Base-by-base conservation (phyloP, 2,113 vertebrate genomes). In the Coptodon rendalli region DNA sequence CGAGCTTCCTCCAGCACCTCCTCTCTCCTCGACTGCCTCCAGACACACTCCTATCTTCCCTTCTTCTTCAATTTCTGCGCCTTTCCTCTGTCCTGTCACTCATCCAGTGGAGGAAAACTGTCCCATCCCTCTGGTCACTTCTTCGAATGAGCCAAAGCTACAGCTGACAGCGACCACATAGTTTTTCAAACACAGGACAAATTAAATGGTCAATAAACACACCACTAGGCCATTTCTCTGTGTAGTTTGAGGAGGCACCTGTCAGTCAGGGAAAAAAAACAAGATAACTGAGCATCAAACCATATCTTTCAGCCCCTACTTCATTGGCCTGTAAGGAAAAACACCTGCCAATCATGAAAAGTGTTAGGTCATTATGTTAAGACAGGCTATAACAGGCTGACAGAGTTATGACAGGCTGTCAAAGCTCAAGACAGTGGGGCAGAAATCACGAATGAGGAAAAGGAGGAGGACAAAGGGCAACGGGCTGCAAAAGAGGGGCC, bases 291-390 rank as follows among this genome's bases (percentile, higher is more conserved):
- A 73, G 86, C 89, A 89, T 83, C 68, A 89, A 89, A 87, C 53
- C 66, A 68, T 29, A 63, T 90, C 81, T 87, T 52, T 27, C 43
- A 73, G n/a, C 82, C 22, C 10, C 54, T 84, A 85, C 89, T 91
- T 93, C 76, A 91, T 79, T 93, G 90, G 90, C 54, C 81, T 71
- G 56, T 90, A 68, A 89, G 87, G 87, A 89, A 94, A 93, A 94
- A 89, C 82, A 91, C 78, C 90, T 95, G 95, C 87, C 96, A 96
- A 89, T 96, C 95, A 96, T 80, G 83, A 87, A 79, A 93, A 93
- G 83, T 91, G 95, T 94, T 91, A 48, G 94, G 94, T 93, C 93
- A 93, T 96, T 96, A 96, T 95, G 90, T 91, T 92, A 89, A 89
- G 92, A 91, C 91, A 88, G 91, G 88, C 90, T 92, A 71, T 86